Base-by-base conservation (phyloP, 1,140 invertebrate genomes). In the Trigoniulus corallinus region DNA sequence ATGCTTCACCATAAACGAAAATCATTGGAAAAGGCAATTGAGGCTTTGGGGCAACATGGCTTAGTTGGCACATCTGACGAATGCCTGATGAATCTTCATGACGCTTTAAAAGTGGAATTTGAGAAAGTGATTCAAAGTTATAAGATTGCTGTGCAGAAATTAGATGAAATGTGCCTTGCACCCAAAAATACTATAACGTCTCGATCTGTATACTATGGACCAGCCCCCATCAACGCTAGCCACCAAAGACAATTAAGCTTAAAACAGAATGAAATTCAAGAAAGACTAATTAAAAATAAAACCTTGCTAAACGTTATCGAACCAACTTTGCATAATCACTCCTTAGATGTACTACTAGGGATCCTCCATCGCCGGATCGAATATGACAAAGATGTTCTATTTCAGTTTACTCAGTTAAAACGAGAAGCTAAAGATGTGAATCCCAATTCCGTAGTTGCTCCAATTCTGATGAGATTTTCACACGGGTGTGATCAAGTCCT, bases 261-360 rank as follows among this genome's bases (percentile, higher is more conserved):
- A 23, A 80, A 79, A 39, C 80, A 85, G 59, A 74, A 75, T 3
- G 82, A 86, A 58, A 70, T 76, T 42, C 87, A 94, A 64, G 80
- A 87, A 53, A 68, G 89, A 2, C 71, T 94, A 18, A 92, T 92
- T 57, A 88, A 91, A 67, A 94, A 93, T 67, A 88, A 89, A 65
- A 84, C 82, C 0, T 66, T 93, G 22, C 68, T 91, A 42, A 91
- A 88, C 56, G 80, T 85, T 26, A 71, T 92, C 42, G 87, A 93
- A 63, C 75, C 75, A 7, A 70, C 72, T 2, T 57, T 75, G 13
- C 67, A 66, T 27, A 74, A 73, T 56, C 67, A 72, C 50, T 72
- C 70, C 13, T 59, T 78, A 47, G 72, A 73, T 48, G 70, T 76
- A 48, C 62, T 79, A 2, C 63, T 77, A 18, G 67, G 67, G 7